Base-by-base conservation (phyloP, 1,140 invertebrate species). In the Trachelipus rathkii region DNA sequence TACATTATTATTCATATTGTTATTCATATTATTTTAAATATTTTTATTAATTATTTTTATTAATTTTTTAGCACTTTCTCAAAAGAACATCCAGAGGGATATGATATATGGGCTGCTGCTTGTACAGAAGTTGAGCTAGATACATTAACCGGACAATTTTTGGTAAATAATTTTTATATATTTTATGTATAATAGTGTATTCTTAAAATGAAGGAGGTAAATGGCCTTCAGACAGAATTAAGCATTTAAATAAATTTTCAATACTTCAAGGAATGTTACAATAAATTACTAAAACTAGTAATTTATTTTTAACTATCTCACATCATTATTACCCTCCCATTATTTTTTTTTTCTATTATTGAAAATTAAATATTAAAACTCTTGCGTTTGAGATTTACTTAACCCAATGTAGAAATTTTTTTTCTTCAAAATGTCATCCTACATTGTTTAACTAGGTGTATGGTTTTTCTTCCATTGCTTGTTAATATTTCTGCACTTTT, bases 111-210 rank as follows among this genome's bases (percentile, higher is more conserved):
- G 81, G 91, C 89, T 5, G 84, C 87, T 3, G 86, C 87, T 24
- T 83, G 89, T 0, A 86, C 88, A 0, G 91, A 93, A 84, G 87
- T 92, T 0, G 90, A 93, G 82, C 82, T 94, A 9, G 92, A 95
- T 83, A 86, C 92, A 10, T 84, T 94, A 13, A 93, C 92, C 3
- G 93, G 92, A 44, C 89, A 89, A 81, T 74, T 43, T 19, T 13
- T 71, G 68, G 77, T 78, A 44, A 9, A 45, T 71, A n/a, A 44
- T 74, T 11, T 24, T 74, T 53, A 10, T 24, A 33, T 68, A n/a
- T n/a, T n/a, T n/a, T n/a, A n/a, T n/a, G n/a, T n/a, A 44, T 43
- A 6, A 33, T 33, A 33, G 6, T 33, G 6, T 33, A 33, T n/a
- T n/a, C n/a, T 19, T 67, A 24, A 24, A 68, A 24, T 19, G n/a